A percentile compares a stretch with the other conserved stretches of the same genome.
phyloP scores from a whole-genome alignment of 2,888 invertebrate genomes.

The Yponomeuta evonymella region DNA sequence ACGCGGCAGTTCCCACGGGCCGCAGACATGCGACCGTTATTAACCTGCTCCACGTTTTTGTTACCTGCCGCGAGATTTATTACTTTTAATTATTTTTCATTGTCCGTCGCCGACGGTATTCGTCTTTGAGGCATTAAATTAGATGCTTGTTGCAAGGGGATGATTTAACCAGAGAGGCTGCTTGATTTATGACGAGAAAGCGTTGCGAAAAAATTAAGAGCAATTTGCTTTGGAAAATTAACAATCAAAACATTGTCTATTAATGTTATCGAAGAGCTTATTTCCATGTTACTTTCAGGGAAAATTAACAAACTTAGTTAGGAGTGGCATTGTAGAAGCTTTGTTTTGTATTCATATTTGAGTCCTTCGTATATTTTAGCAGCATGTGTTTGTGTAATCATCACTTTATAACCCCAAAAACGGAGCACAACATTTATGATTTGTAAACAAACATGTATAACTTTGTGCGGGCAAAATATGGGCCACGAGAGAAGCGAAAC shows the following conservation, averaged over 20 bases:
- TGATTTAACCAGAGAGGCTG: constrained; percentile 50
- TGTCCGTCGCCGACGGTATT: constrained; percentile 56
- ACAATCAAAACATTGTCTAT: not conserved
- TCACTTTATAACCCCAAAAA: constrained; percentile 9
- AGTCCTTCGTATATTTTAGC: not conserved
- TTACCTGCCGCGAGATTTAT: constrained; percentile 74
- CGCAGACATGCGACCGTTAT: constrained; percentile 71
- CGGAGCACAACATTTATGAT: constrained; percentile 9
- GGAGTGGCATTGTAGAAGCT: not conserved
- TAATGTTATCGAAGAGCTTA: not conserved
- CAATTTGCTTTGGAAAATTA: not conserved
- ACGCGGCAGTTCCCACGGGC: constrained; percentile 51
- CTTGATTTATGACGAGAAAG: constrained; percentile 38
- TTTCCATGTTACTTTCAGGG: too few species aligned
- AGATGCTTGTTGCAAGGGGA: constrained; percentile 48
- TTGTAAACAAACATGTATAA: constrained; percentile 14
- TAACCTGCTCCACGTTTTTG: constrained; percentile 58
- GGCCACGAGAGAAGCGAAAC: not conserved
- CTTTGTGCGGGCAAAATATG: not conserved
- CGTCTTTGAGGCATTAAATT: constrained; percentile 62
- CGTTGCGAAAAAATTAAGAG: constrained; percentile 4
- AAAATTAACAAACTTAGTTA: not conserved
- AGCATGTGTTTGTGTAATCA: constrained; percentile 3
- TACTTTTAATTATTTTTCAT: constrained; percentile 76
- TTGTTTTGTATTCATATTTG: not conserved